These are phyloP conservation scores for Palythoa grandiflora DNA, from an alignment of 92 coral and sea anemone genomes.

Conservation along the genomic window DNA sequence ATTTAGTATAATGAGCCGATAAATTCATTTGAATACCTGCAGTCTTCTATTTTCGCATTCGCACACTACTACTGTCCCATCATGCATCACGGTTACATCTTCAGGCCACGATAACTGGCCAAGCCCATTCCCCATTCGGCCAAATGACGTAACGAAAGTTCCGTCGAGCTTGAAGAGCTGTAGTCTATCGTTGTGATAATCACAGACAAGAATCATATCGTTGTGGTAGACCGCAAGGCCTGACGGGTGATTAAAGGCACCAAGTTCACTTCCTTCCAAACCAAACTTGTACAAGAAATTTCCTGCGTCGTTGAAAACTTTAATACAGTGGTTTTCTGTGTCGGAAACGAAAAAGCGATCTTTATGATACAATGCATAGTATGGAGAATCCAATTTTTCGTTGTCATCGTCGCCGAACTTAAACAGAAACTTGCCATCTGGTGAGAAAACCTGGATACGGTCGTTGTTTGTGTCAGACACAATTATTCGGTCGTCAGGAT, in stretches of 20 bases:
- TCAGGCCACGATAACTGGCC: constrained; percentile 56
- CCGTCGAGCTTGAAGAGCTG: constrained; percentile 51
- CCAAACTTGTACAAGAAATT: constrained; percentile 44
- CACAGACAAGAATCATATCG: constrained; percentile 44
- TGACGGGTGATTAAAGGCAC: constrained; percentile 40
- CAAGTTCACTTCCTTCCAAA: constrained; percentile 33
- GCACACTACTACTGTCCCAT: constrained; percentile 40
- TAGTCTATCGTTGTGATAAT: constrained; percentile 45
- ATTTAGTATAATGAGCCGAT: background rate
- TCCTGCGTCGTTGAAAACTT: constrained; percentile 28
- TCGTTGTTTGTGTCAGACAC: constrained; percentile 45
- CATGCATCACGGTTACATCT: constrained; percentile 35
- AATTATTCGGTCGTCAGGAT: constrained; percentile 2
- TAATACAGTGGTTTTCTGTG: constrained; percentile 45
- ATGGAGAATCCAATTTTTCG: constrained; percentile 29
- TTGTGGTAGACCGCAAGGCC: constrained; percentile 42
- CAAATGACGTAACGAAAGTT: constrained; percentile 44
- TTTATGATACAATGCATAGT: constrained; percentile 23
- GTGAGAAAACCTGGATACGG: constrained; percentile 40
- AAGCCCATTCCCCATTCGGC: constrained; percentile 36
- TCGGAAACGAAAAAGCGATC: constrained; percentile 49
- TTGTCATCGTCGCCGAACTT: constrained; percentile 29
- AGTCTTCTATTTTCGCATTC: constrained; percentile 45
- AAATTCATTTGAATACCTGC: constrained; percentile 31
- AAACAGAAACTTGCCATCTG: constrained; percentile 23